phyloP scores from a whole-genome alignment of 2,797 vertebrate species.

The Falco concolor region DNA sequence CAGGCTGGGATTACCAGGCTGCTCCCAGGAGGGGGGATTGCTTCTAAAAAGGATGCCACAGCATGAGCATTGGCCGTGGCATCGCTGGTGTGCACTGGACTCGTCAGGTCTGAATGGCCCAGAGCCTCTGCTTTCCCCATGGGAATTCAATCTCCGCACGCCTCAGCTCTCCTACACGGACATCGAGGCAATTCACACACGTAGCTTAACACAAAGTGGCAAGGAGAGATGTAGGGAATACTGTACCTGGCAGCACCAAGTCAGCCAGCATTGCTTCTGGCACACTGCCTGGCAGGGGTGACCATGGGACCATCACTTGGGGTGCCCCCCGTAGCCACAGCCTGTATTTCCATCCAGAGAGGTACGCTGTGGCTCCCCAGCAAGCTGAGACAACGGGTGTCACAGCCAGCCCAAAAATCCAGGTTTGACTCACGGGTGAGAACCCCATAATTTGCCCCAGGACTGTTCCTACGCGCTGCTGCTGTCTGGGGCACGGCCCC shows the following conservation, averaged over 20 bases:
- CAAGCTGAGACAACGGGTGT: neutral
- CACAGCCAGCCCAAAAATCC: neutral
- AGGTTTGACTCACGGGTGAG: neutral
- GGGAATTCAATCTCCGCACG: neutral
- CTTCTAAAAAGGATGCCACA: neutral
- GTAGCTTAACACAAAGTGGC: neutral
- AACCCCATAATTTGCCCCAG: conserved; percentile 6
- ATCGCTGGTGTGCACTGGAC: rapidly evolving
- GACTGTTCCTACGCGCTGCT: neutral
- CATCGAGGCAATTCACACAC: rapidly evolving
- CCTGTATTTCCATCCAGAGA: neutral
- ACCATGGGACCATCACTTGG: neutral
- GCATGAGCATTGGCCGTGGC: rapidly evolving
- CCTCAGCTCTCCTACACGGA: rapidly evolving
- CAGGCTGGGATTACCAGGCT: neutral
- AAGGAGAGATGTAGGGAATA: rapidly evolving
- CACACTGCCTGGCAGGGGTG: rapidly evolving
- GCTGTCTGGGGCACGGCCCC: neutral
- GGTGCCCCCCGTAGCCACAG: neutral
- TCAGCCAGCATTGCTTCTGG: rapidly evolving
- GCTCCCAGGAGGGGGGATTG: neutral
- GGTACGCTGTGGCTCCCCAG: neutral
- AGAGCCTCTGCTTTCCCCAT: neutral
- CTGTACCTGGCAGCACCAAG: rapidly evolving
- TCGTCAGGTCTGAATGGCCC: no score